phyloP scores from a whole-genome alignment of 1,140 invertebrate genomes.

The Apis laboriosa region DNA sequence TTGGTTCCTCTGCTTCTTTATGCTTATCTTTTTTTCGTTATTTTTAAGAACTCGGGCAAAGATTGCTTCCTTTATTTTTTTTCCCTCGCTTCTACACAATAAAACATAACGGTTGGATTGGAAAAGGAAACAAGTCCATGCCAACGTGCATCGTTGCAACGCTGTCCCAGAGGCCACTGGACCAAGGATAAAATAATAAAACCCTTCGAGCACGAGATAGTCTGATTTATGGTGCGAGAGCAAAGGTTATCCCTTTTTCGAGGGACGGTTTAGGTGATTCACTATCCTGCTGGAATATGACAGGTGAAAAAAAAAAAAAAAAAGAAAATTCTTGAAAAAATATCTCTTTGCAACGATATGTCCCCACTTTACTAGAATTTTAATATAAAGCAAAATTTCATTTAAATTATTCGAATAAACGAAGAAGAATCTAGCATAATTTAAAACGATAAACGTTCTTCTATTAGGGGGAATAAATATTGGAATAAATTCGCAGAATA shows the following conservation, averaged over 20 bases:
- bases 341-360: not conserved
- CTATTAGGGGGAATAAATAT: too few species aligned
- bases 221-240: constrained; percentile 76
- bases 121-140: not conserved
- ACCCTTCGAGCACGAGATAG: constrained; percentile 71
- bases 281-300: constrained; percentile 50
- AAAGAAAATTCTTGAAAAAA: not conserved
- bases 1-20: too few species aligned
- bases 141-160: not conserved
- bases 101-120: not conserved
- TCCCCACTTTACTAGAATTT: too few species aligned
- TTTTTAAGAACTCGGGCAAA: too few species aligned
- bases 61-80: too few species aligned
- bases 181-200: constrained; percentile 74
- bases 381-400: not conserved
- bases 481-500: too few species aligned
- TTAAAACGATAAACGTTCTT: too few species aligned
- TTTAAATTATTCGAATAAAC: not conserved
- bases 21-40: too few species aligned
- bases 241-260: constrained; percentile 71
- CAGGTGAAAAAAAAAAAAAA: not conserved
- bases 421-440: too few species aligned
- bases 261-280: constrained; percentile 72
- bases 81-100: too few species aligned
- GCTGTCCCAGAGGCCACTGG: constrained; percentile 26